Evolutionary conservation across 2,888 invertebrate genomes (phyloP).

Genomic region (Rambutsinella grinnellia): DNA sequence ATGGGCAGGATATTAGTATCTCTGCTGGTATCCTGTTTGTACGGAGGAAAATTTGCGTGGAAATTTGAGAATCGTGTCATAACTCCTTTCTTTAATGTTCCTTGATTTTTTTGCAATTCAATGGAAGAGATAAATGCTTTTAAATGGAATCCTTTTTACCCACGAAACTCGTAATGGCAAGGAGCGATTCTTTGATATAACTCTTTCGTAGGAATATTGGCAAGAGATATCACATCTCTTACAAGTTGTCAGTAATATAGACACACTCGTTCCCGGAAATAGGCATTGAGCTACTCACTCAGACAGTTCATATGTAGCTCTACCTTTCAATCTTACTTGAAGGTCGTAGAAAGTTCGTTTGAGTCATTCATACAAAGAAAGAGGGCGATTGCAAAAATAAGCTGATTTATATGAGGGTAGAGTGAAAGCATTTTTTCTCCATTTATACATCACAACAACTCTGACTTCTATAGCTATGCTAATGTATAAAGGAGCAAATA

Average conservation of each 20-base stretch:
- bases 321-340: conserved; percentile 14
- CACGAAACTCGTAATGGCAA: no score
- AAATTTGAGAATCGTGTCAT: no score
- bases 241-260: no score
- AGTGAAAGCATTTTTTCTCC: background rate
- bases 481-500: conserved; percentile 11
- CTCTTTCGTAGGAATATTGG: background rate
- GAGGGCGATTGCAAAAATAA: background rate
- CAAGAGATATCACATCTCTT: no score
- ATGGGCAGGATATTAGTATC: background rate
- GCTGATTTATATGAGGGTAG: background rate
- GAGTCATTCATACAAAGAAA: conserved; percentile 1
- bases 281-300: background rate
- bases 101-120: no score
- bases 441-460: conserved; percentile 7
- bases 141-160: no score
- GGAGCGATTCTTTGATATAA: background rate
- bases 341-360: conserved; percentile 43
- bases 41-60: no score
- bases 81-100: no score
- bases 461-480: conserved; percentile 6
- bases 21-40: no score
- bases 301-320: background rate
- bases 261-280: background rate
- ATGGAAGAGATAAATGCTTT: no score